Base-by-base conservation (phyloP, 2,113 vertebrate genomes). In the Harpagus bidentatus region DNA sequence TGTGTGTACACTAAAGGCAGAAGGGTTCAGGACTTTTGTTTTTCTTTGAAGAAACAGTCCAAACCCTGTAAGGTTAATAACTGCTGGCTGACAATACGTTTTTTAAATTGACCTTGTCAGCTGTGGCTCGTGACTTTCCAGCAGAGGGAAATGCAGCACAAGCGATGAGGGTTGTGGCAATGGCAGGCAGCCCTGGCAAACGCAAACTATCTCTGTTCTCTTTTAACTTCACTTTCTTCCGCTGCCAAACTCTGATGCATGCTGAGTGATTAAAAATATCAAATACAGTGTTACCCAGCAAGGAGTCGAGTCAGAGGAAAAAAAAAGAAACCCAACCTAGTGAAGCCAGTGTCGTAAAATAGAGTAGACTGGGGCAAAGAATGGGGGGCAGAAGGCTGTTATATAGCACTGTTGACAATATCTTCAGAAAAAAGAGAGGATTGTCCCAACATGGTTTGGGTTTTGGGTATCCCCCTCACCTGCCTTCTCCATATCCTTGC, bases 201-300 rank as follows among this genome's bases (percentile, higher is more conserved):
- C 1, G 7, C 52, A 36, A 69, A 38, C 79, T n/a, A 6, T 86
- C 95, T 97, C 97, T 96, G 97, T 32, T 94, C 96, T 93, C 96
- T 91, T 93, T 95, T 91, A 94, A 91, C 72, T 83, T 36, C 93
- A 38, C 95, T 98, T 98, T 98, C 91, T 98, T 98, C 97, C 88
- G 3, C 26, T 96, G 97, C 98, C 98, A 98, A 97, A 90, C 92
- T 86, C 97, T 71, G 97, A 55, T 40, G 40, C 80, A 71, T 19
- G 58, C 90, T 20, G 25, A 96, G 83, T 88, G 97, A 95, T 94
- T 95, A 90, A 96, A 97, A 86, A 96, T 94, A 97, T 97, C 96
- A 97, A 95, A 97, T 88, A 42, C 56, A 29, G 47, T 4, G 66
- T 82, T 48, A 53, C 52, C 66, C 90, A n/a, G 72, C 61, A 31